phyloP scores from a whole-genome alignment of 2,113 vertebrate species.

The Chloropsis cyanopogon region DNA sequence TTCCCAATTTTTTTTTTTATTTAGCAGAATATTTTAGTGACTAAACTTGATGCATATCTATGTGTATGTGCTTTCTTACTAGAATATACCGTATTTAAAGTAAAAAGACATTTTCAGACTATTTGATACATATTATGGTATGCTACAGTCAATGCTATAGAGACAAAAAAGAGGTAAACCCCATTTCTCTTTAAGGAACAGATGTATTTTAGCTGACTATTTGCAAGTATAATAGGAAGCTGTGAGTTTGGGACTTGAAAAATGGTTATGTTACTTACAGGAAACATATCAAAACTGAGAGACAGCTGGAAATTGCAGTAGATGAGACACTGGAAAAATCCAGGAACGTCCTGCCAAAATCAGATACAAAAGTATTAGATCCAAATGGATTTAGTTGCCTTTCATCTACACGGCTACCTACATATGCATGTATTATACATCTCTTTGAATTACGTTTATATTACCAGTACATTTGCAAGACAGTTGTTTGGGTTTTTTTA shows the following conservation, averaged over 20 bases:
- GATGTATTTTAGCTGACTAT: constrained; percentile 32
- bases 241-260: constrained; percentile 23
- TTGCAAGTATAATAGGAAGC: constrained; percentile 58
- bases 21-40: neutral
- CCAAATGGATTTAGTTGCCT: neutral
- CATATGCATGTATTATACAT: neutral
- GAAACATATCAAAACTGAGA: constrained; percentile 25
- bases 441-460: neutral
- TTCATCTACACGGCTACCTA: neutral
- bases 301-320: constrained; percentile 19
- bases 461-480: neutral
- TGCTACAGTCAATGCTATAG: neutral
- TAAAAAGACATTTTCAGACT: neutral
- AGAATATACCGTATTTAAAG: neutral
- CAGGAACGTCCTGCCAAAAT: constrained; percentile 13
- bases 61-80: neutral
- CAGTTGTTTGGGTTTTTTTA: neutral
- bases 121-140: neutral
- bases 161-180: neutral
- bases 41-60: neutral
- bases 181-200: constrained; percentile 17
- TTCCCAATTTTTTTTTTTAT: neutral
- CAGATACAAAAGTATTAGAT: neutral
- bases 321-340: neutral
- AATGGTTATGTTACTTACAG: constrained; percentile 26